phyloP scores from a whole-genome alignment of 2,113 vertebrate genomes.

The Noctilio leporinus region DNA sequence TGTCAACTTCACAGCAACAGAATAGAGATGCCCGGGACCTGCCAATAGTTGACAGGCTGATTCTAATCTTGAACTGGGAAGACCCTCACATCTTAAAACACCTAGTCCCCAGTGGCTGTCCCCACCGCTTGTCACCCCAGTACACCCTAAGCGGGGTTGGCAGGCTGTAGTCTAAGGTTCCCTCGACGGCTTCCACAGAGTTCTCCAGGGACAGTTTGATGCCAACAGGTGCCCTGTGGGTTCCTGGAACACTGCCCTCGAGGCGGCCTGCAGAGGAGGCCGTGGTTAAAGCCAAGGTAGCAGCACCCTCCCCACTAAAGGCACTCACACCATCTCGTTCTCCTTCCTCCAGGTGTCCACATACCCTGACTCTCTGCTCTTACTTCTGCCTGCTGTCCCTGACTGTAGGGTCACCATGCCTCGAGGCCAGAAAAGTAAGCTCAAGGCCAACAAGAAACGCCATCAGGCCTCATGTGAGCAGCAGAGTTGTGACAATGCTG shows the following conservation, averaged over 20 bases:
- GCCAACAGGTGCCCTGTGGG: neutral
- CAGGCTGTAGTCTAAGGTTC: neutral
- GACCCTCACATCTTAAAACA: neutral
- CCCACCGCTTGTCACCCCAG: too few relatives aligned
- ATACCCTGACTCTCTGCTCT: neutral
- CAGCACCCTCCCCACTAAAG: neutral
- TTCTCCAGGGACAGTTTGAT: neutral
- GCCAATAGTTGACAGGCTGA: neutral
- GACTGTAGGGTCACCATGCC: conserved; percentile 11
- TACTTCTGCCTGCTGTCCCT: neutral
- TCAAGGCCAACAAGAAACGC: neutral
- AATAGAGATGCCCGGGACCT: neutral
- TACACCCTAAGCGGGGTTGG: neutral
- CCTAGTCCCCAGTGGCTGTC: neutral
- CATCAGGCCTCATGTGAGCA: rapidly evolving
- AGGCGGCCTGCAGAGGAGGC: neutral
- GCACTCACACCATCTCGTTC: neutral
- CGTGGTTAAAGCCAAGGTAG: neutral
- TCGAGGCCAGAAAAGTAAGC: neutral
- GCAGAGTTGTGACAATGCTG: rapidly evolving
- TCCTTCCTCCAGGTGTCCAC: neutral
- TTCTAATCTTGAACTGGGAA: neutral
- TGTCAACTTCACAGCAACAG: neutral
- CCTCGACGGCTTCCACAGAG: neutral
- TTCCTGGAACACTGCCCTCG: neutral